Evolutionary conservation across 2,888 invertebrate genomes (phyloP).

Genomic region (Empis livida): DNA sequence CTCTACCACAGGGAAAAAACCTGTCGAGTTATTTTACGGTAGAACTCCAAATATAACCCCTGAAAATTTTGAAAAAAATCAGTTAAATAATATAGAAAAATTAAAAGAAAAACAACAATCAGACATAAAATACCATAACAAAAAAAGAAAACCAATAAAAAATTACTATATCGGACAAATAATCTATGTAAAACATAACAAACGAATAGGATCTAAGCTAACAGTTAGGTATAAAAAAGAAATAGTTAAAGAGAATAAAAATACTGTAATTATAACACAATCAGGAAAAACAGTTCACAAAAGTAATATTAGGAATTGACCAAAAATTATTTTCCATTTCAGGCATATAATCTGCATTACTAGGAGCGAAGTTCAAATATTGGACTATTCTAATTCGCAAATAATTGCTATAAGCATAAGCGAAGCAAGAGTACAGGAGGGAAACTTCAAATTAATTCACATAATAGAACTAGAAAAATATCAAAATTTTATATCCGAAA

Average conservation of each 20-base stretch:
- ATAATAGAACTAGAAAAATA: slow-evolving; percentile 7
- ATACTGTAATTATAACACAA: slow-evolving; percentile 7
- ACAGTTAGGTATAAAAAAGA: slow-evolving; percentile 5
- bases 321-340: background rate
- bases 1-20: slow-evolving; percentile 4
- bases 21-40: slow-evolving; percentile 3
- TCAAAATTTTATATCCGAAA: slow-evolving; percentile 4
- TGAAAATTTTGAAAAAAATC: slow-evolving; percentile 1
- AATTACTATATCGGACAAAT: slow-evolving; percentile 4
- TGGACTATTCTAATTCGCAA: slow-evolving; percentile 10
- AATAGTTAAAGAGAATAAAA: slow-evolving; percentile 9
- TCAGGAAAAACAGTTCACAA: slow-evolving; percentile 4
- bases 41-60: slow-evolving; percentile 2
- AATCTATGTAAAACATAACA: slow-evolving; percentile 7
- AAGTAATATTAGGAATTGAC: slow-evolving; percentile 3
- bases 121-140: slow-evolving; percentile 5
- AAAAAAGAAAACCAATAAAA: slow-evolving; percentile 1
- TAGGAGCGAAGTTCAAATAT: slow-evolving; percentile 5
- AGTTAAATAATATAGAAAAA: slow-evolving; percentile 3
- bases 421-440: slow-evolving; percentile 5
- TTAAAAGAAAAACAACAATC: slow-evolving; percentile 3
- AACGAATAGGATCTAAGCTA: slow-evolving; percentile 7
- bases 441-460: slow-evolving; percentile 8
- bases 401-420: slow-evolving; percentile 5
- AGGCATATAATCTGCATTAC: background rate